A percentile compares a stretch with the other conserved stretches of the same genome.
Evolutionary conservation across 2,888 invertebrate species (phyloP).

Genomic region (Drosophila phalerata): DNA sequence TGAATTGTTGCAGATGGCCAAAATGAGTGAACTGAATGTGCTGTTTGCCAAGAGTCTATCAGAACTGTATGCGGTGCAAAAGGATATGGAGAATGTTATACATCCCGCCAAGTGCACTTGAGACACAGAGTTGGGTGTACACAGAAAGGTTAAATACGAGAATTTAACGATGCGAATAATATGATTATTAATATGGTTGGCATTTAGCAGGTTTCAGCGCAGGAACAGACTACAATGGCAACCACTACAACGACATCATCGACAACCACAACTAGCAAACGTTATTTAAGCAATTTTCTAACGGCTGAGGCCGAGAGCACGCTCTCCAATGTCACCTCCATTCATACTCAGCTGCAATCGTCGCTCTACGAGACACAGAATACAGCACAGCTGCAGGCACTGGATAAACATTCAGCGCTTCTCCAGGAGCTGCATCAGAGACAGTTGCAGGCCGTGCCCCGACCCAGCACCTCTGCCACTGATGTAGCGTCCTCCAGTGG

Average conservation of each 20-base stretch:
- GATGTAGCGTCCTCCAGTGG: slow-evolving; percentile 44
- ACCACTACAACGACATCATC: slow-evolving; percentile 75
- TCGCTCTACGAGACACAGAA: slow-evolving; percentile 83
- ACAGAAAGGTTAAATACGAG: slow-evolving; percentile 77
- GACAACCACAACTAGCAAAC: slow-evolving; percentile 68
- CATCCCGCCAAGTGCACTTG: slow-evolving; percentile 85
- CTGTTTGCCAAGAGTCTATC: slow-evolving; percentile 84
- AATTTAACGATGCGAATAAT: background rate
- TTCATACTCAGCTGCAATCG: slow-evolving; percentile 85
- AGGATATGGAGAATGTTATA: slow-evolving; percentile 85
- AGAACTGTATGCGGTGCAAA: slow-evolving; percentile 85
- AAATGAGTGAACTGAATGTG: slow-evolving; percentile 83
- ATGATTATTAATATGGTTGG: background rate
- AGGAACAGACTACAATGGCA: slow-evolving; percentile 80
- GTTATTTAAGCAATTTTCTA: slow-evolving; percentile 76
- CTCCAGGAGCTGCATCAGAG: slow-evolving; percentile 80
- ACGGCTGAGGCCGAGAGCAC: slow-evolving; percentile 84
- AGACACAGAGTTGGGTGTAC: slow-evolving; percentile 83
- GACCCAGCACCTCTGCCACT: slow-evolving; percentile 30
- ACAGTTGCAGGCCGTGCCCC: slow-evolving; percentile 53
- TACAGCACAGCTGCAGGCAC: slow-evolving; percentile 73
- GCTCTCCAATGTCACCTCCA: slow-evolving; percentile 85
- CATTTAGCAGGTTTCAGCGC: slow-evolving; percentile 76
- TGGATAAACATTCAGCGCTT: slow-evolving; percentile 79
- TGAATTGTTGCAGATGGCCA: slow-evolving; percentile 78